phyloP scores from a whole-genome alignment of 2,888 invertebrate genomes.

The Copidosoma aretas region DNA sequence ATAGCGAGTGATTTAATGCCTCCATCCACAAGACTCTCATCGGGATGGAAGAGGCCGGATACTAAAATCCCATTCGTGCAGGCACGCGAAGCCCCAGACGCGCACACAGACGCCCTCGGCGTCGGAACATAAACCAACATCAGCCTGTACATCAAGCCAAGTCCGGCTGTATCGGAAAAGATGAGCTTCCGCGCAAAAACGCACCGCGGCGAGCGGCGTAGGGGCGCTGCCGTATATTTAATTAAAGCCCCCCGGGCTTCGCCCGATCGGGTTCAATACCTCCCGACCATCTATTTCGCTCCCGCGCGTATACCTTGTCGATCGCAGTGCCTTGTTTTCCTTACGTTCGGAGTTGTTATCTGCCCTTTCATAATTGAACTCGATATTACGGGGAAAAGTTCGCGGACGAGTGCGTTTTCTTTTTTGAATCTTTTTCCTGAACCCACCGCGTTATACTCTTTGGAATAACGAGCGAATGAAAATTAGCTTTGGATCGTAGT shows the following conservation, averaged over 20 bases:
- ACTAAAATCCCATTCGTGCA: too few relatives aligned
- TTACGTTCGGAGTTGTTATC: background rate
- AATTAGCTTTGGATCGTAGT: too few relatives aligned
- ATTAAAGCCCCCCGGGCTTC: conserved; percentile 59
- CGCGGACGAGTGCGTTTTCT: background rate
- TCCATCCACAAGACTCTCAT: too few relatives aligned
- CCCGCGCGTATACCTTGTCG: background rate
- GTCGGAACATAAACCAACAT: background rate
- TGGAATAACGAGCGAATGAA: too few relatives aligned
- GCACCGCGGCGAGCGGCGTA: background rate
- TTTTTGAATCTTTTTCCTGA: too few relatives aligned
- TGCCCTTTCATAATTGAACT: conserved; percentile 27
- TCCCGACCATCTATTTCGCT: conserved; percentile 41
- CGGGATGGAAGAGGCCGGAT: too few relatives aligned
- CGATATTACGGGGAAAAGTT: conserved; percentile 29
- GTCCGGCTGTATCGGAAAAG: background rate
- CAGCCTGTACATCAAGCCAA: background rate
- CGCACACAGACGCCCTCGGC: background rate
- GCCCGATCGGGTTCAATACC: conserved; percentile 61
- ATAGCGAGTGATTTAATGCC: too few relatives aligned
- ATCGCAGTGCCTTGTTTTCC: background rate
- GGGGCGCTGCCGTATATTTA: conserved; percentile 54
- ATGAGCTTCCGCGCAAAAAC: background rate
- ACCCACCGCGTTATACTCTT: too few relatives aligned
- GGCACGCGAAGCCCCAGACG: too few relatives aligned